phyloP scores from a whole-genome alignment of 2,888 invertebrate species.

The Andrena minutula region DNA sequence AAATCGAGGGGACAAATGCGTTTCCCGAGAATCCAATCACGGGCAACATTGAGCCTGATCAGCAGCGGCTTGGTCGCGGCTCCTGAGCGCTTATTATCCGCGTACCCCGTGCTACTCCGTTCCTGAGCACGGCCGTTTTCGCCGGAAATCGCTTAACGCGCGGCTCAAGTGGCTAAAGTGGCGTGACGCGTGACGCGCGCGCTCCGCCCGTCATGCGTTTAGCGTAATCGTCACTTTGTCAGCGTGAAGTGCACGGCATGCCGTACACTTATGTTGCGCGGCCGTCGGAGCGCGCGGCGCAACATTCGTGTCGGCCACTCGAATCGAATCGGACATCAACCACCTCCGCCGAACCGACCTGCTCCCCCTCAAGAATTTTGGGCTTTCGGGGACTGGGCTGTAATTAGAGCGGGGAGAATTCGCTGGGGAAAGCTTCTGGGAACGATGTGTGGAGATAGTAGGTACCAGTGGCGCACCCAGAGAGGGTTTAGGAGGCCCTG shows the following conservation, averaged over 20 bases:
- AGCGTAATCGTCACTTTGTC: constrained; percentile 82
- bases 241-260: constrained; percentile 78
- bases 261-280: constrained; percentile 71
- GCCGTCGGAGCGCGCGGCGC: constrained; percentile 47
- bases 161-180: constrained; percentile 83
- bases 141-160: constrained; percentile 84
- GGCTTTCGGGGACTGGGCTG: not conserved
- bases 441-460: no score
- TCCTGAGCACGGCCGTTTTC: constrained; percentile 77
- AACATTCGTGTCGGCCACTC: constrained; percentile 66
- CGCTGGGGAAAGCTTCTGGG: no score
- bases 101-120: constrained; percentile 60
- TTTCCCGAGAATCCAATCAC: constrained; percentile 58
- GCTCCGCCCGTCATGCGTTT: constrained; percentile 80
- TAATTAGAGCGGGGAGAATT: no score
- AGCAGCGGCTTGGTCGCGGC: constrained; percentile 23
- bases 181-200: constrained; percentile 83
- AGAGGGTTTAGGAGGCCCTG: no score
- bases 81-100: constrained; percentile 59
- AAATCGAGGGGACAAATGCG: constrained; percentile 33
- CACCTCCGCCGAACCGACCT: not conserved
- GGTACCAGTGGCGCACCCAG: no score
- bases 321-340: constrained; percentile 48
- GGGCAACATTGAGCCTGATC: constrained; percentile 55
- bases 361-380: not conserved